phyloP scores from a whole-genome alignment of 1,140 invertebrate species.

The Sesamia nonagrioides region DNA sequence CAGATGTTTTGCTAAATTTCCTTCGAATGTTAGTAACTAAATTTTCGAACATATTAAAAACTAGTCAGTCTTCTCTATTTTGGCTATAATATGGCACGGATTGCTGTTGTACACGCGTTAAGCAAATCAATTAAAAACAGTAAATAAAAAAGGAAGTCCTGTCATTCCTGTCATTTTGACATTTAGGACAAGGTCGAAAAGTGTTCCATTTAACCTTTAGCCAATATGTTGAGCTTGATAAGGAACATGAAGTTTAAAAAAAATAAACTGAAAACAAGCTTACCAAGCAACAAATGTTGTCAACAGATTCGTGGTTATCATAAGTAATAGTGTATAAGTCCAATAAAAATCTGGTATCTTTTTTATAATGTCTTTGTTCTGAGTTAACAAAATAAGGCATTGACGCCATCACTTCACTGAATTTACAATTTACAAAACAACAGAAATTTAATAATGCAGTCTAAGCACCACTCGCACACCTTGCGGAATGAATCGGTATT shows the following conservation, averaged over 20 bases:
- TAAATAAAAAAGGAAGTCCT: slow-evolving; percentile 60
- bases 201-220: slow-evolving; percentile 69
- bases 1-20: slow-evolving; percentile 87
- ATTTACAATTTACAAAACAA: slow-evolving; percentile 46
- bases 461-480: slow-evolving; percentile 53
- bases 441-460: slow-evolving; percentile 23
- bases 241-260: neutral
- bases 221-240: slow-evolving; percentile 1
- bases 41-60: slow-evolving; percentile 81
- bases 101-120: slow-evolving; percentile 50
- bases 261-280: slow-evolving; percentile 65
- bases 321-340: slow-evolving; percentile 95
- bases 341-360: slow-evolving; percentile 93
- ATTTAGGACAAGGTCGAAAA: slow-evolving; percentile 83
- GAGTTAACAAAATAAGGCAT: slow-evolving; percentile 83
- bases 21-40: slow-evolving; percentile 81
- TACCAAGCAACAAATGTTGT: slow-evolving; percentile 87
- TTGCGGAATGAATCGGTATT: slow-evolving; percentile 48
- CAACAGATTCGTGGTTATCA: slow-evolving; percentile 92
- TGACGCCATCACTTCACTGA: slow-evolving; percentile 77
- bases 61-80: slow-evolving; percentile 81
- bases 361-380: slow-evolving; percentile 93
- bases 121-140: slow-evolving; percentile 56
- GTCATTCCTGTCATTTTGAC: slow-evolving; percentile 81
- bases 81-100: slow-evolving; percentile 71